These are phyloP conservation scores for Pelecanoides urinatrix DNA, from an alignment of 2,113 vertebrate species.

Conservation along the genomic window DNA sequence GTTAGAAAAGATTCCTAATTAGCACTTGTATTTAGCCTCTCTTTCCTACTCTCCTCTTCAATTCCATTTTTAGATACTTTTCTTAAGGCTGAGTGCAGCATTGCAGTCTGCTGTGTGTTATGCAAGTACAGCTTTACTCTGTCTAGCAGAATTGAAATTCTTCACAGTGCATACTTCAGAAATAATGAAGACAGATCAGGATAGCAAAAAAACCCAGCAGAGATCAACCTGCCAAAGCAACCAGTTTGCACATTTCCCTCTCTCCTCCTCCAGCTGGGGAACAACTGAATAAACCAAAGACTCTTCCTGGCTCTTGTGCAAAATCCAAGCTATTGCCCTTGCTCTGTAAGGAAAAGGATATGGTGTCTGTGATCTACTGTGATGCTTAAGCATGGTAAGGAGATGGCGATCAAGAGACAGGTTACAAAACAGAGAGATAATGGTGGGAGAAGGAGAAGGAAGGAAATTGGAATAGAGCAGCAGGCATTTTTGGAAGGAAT, in stretches of 20 bases:
- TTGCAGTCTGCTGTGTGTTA: conserved; percentile 3
- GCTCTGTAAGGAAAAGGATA: neutral
- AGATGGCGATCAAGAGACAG: neutral
- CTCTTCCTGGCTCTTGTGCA: neutral
- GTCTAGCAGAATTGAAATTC: conserved; percentile 26
- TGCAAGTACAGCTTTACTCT: conserved; percentile 32
- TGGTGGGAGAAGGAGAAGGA: neutral
- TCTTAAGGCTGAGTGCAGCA: neutral
- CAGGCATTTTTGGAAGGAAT: neutral
- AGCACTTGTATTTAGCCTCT: neutral
- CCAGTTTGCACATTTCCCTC: neutral
- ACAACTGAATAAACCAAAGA: neutral
- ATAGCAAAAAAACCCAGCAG: neutral
- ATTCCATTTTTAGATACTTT: conserved; percentile 1
- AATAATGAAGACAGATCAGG: conserved; percentile 32
- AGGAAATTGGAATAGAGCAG: neutral
- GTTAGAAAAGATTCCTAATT: neutral
- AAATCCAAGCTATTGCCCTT: neutral
- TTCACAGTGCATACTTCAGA: conserved; percentile 38
- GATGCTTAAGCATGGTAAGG: neutral
- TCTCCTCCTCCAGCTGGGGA: neutral
- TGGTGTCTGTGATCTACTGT: neutral
- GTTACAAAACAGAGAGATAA: neutral
- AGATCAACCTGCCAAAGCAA: conserved; percentile 35
- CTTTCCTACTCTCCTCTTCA: neutral